Evolutionary conservation across 2,113 vertebrate species (phyloP), one percentile per base, ranked within the genome.

Genomic region (Pica pica): DNA sequence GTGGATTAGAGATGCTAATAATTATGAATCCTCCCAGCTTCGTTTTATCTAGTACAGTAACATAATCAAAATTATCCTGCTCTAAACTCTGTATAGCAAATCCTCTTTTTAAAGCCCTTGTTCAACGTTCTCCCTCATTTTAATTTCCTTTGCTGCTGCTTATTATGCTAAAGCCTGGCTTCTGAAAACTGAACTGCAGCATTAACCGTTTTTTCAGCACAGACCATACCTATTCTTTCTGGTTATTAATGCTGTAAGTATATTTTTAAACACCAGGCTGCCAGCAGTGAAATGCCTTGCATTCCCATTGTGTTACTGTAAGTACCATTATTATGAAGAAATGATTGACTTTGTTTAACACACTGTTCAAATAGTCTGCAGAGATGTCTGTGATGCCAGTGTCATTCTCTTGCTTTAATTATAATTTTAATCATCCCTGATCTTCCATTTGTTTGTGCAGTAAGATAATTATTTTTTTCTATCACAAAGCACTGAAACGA

Each of bases 61-160:
- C 83, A 81, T 93, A 97, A 97, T 97, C 95, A 97, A 95, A 97
- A 95, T 97, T 93, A 95, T 95, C 87, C 89, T 52, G 57, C 88
- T 93, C 82, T 95, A 78, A 97, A 94, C 44, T 95, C 96, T 95
- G 28, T 19, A 31, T 87, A 77, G 90, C 92, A 98, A 98, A 98
- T 97, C 94, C 89, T 92, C 57, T 91, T 96, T 96, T 96, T 93
- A 96, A 97, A 96, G 64, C 73, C 70, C 63, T 95, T 96, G 85
- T 97, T 98, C 95, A 94, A 90, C 4, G 10, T 65, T 91, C 87
- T 97, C 78, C 94, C 73, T 96, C 91, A 93, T 97, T 98, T 97
- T 97, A 90, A 95, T 98, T 97, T 97, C 96, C 95, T 97, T 95
- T 94, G 93, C 91, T 95, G 95, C 94, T 97, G 70, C 87, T 98